A percentile compares a stretch with the other conserved stretches of the same genome.
These are phyloP conservation scores for Chiloscyllium plagiosum DNA, from an alignment of 2,113 vertebrate genomes.

Conservation along the genomic window DNA sequence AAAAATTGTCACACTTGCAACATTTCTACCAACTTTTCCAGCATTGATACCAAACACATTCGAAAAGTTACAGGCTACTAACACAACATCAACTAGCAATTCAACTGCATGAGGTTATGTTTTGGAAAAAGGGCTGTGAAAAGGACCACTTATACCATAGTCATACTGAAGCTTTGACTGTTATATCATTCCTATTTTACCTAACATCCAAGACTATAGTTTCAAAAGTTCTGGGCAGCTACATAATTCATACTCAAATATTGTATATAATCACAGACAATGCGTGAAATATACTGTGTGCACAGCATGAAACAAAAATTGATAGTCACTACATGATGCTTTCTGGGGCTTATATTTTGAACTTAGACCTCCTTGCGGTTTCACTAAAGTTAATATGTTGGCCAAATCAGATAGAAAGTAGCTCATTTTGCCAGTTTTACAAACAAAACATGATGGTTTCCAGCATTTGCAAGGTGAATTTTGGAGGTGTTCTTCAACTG, in stretches of 20 bases:
- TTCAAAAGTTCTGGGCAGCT: neutral
- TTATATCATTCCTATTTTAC: neutral
- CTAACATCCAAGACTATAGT: neutral
- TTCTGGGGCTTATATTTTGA: neutral
- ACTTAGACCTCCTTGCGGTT: neutral
- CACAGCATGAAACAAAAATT: neutral
- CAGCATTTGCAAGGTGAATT: neutral
- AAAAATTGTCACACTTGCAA: slow-evolving; percentile 8
- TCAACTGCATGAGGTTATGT: neutral
- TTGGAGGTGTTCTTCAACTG: neutral
- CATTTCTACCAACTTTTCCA: neutral
- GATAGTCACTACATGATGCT: neutral
- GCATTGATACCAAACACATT: neutral
- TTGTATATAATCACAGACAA: too few species aligned
- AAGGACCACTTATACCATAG: neutral
- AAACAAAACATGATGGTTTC: neutral
- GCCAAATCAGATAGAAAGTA: neutral
- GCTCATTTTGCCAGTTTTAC: neutral
- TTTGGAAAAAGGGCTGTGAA: neutral
- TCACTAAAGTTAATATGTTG: neutral
- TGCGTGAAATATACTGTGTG: neutral
- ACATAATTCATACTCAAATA: neutral
- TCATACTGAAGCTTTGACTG: neutral
- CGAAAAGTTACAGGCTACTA: neutral
- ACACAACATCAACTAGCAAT: neutral